These are phyloP conservation scores for Callospermophilus lateralis DNA, from an alignment of 2,113 vertebrate species.

Conservation along the genomic window DNA sequence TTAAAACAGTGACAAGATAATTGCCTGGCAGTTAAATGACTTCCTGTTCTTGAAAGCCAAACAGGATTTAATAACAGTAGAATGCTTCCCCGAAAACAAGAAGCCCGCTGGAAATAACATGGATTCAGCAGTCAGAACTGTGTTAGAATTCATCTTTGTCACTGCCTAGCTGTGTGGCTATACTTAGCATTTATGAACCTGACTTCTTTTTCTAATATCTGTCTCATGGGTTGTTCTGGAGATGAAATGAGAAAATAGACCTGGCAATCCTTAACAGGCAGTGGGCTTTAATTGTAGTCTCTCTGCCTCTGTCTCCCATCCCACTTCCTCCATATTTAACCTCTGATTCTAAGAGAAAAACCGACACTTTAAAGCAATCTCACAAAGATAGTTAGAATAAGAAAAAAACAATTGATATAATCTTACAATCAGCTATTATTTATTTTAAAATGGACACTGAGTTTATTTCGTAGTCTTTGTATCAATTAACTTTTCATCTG, in stretches of 20 bases:
- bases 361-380: not conserved
- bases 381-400: not conserved
- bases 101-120: not conserved
- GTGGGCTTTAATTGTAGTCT: not conserved
- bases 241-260: not conserved
- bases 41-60: conserved; percentile 58
- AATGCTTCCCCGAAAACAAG: not conserved
- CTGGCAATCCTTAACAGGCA: not conserved
- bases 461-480: not conserved
- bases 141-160: not conserved
- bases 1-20: conserved; percentile 34
- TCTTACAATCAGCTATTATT: not conserved
- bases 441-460: not conserved
- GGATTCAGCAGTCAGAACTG: not conserved
- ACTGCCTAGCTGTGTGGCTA: not conserved
- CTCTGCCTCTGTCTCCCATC: not conserved
- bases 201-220: not conserved
- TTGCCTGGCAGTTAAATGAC: conserved; percentile 42
- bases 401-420: not conserved
- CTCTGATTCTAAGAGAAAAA: conserved; percentile 1
- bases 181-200: not conserved
- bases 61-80: not conserved
- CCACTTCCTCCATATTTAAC: not conserved
- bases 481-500: not conserved
- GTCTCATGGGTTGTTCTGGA: not conserved